Evolutionary conservation across 2,113 vertebrate genomes (phyloP), one percentile per base, ranked within the genome.

Genomic region (Nothoprocta perdicaria): DNA sequence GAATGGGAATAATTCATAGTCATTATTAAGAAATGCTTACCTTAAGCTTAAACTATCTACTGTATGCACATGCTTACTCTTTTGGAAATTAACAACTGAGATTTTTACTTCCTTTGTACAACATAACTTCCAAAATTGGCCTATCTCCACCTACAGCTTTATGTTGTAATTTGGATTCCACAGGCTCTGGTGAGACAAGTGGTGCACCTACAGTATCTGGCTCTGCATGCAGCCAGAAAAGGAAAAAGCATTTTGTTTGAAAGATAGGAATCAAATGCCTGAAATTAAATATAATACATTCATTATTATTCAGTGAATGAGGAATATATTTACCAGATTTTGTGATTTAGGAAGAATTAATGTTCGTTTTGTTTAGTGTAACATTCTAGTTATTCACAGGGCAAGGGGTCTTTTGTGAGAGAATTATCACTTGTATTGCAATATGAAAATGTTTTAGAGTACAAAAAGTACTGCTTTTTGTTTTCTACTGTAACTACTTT

Each of bases 301-400:
- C 29, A 6, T 92, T 96, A 90, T 94, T 86, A 43, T 5, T 61
- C 40, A 46, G 21, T 93, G 87, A 93, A 95, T 72, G 91, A 83
- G 61, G 57, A 95, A 88, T 91, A 33, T 71, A 75, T 89, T 93
- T 81, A 83, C 84, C 52, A 80, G 76, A 72, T 80, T 94, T 83
- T 89, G 80, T 96, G 94, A 93, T 91, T 89, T 78, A 75, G 52
- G 78, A 66, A 53, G 65, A 57, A 74, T 91, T 91, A 74, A 63
- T 65, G 76, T 61, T 80, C 46, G 60, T 29, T 6, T 87, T 95
- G 79, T 92, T 91, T 53, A 86, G 65, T 61, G 10, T 57, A 66
- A 46, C 61, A 58, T 88, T 95, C n/a, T 38, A 78, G n/a, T 92
- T 80, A 65, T 69, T 94, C 87, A 50, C 48, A 68, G 61, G 43